phyloP scores from a whole-genome alignment of 1,140 invertebrate genomes.

The Platorchestia sp. region DNA sequence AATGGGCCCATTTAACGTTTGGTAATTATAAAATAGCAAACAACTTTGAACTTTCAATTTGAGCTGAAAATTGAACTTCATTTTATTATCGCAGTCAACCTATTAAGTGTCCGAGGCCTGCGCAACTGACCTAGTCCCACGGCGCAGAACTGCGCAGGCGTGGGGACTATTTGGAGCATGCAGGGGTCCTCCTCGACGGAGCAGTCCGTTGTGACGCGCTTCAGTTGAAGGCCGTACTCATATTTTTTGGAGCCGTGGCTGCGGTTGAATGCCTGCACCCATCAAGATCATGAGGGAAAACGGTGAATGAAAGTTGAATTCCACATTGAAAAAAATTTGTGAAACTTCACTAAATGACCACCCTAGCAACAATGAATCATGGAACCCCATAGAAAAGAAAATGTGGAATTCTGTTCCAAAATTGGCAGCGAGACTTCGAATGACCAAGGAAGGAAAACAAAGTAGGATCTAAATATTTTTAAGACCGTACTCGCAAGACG shows the following conservation, averaged over 20 bases:
- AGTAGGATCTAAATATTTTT: too few relatives aligned
- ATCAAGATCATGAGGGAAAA: background rate
- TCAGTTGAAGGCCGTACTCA: background rate
- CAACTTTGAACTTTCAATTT: too few relatives aligned
- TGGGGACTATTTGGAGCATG: background rate
- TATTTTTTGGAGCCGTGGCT: background rate
- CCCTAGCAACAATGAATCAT: background rate
- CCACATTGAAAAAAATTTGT: background rate
- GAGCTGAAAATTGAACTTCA: too few relatives aligned
- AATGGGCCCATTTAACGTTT: too few relatives aligned
- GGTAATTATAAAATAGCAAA: too few relatives aligned
- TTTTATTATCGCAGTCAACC: too few relatives aligned
- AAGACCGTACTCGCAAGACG: too few relatives aligned
- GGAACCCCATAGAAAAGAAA: too few relatives aligned
- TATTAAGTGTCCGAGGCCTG: too few relatives aligned
- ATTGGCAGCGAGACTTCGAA: too few relatives aligned
- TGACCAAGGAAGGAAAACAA: too few relatives aligned
- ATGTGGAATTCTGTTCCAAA: too few relatives aligned
- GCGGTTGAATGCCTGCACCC: slow-evolving; percentile 25
- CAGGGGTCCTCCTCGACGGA: background rate
- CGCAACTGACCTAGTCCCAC: background rate
- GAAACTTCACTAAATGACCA: background rate
- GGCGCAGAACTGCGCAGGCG: background rate
- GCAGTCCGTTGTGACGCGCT: background rate
- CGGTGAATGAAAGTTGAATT: background rate